A percentile compares a stretch with the other conserved stretches of the same genome.
Evolutionary conservation across 2,888 invertebrate species (phyloP).

Genomic region (Tetragnatha montana): DNA sequence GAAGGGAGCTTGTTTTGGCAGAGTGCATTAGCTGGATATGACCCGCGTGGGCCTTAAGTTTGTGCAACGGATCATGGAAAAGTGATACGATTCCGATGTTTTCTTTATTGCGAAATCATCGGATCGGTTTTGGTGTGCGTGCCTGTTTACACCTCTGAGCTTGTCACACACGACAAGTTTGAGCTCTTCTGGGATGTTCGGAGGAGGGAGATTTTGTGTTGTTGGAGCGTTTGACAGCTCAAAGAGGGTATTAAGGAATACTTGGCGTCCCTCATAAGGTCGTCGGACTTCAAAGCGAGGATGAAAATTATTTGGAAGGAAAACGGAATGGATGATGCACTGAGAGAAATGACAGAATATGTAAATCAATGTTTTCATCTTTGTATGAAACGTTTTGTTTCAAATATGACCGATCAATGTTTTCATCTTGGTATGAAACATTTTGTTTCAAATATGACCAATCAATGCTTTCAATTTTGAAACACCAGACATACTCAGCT

Average conservation of each 20-base stretch:
- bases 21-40: constrained; percentile 54
- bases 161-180: background rate
- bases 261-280: background rate
- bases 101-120: constrained; percentile 33
- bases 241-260: background rate
- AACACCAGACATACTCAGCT: too few relatives aligned
- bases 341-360: too few relatives aligned
- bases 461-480: too few relatives aligned
- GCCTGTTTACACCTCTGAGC: constrained; percentile 10
- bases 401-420: too few relatives aligned
- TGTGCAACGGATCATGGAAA: constrained; percentile 54
- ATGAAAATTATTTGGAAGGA: background rate
- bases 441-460: too few relatives aligned
- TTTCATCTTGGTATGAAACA: too few relatives aligned
- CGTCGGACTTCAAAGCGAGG: background rate
- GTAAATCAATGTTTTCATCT: too few relatives aligned
- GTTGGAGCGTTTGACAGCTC: background rate
- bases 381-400: too few relatives aligned
- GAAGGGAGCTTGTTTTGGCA: constrained; percentile 40
- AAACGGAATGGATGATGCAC: background rate
- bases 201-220: background rate
- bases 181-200: background rate
- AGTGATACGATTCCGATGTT: constrained; percentile 45
- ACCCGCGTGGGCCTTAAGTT: constrained; percentile 36
- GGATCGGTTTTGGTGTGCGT: constrained; percentile 25